A percentile compares a stretch with the other conserved stretches of the same genome.
Evolutionary conservation across 1,140 invertebrate species (phyloP).

Genomic region (Hycleus phaleratus): DNA sequence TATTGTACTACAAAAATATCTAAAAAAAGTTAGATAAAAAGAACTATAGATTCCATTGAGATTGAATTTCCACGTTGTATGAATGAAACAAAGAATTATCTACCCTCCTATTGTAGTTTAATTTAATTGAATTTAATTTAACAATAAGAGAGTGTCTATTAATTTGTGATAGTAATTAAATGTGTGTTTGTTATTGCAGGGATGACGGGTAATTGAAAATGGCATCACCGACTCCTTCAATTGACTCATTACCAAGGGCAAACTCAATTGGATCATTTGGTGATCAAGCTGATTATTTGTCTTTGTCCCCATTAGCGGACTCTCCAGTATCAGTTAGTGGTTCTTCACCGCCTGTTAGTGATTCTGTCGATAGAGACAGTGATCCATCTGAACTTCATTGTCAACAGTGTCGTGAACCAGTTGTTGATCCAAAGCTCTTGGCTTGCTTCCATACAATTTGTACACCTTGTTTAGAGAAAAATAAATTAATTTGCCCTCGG

Average conservation of each 20-base stretch:
- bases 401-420: conserved; percentile 72
- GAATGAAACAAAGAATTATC: background rate
- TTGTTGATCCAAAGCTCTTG: conserved; percentile 62
- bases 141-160: too few species aligned
- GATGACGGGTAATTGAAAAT: conserved; percentile 65
- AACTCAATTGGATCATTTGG: conserved; percentile 78
- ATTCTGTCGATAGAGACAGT: conserved; percentile 55
- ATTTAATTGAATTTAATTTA: too few species aligned
- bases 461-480: conserved; percentile 70
- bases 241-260: conserved; percentile 81
- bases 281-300: conserved; percentile 56
- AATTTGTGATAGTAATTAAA: background rate
- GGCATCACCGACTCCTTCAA: conserved; percentile 79
- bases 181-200: conserved; percentile 43
- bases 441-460: conserved; percentile 81
- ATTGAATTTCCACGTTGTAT: background rate
- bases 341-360: conserved; percentile 70
- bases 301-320: conserved; percentile 51
- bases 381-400: conserved; percentile 58
- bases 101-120: too few species aligned
- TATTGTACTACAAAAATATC: too few species aligned
- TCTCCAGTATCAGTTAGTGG: conserved; percentile 73
- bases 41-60: background rate
- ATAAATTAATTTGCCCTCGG: conserved; percentile 74
- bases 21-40: too few species aligned